These are phyloP conservation scores for Meghimatium bilineatum DNA, from an alignment of 2,888 invertebrate genomes.

Conservation along the genomic window DNA sequence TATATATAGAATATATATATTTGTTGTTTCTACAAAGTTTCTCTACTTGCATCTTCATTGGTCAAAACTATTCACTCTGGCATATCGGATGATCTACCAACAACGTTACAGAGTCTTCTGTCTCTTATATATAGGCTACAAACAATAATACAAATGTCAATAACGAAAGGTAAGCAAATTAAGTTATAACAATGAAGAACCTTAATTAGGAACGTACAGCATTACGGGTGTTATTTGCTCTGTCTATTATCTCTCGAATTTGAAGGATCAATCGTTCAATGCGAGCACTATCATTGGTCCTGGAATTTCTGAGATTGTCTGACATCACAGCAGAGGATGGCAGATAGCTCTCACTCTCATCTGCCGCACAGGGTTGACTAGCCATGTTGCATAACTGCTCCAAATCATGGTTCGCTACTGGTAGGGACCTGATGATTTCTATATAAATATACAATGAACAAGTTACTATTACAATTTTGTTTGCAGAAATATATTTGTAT, in stretches of 20 bases:
- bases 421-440: background rate
- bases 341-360: background rate
- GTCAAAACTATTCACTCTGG: no score
- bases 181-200: background rate
- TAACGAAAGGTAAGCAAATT: background rate
- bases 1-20: no score
- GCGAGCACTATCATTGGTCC: background rate
- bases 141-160: background rate
- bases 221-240: background rate
- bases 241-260: background rate
- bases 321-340: background rate
- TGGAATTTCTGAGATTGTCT: background rate
- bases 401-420: background rate
- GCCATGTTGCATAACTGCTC: background rate
- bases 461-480: background rate
- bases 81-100: no score
- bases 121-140: background rate
- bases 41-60: background rate
- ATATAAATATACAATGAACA: no score
- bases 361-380: slow-evolving; percentile 2
- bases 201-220: background rate
- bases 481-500: background rate
- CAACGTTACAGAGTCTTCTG: no score
- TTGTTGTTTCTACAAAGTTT: no score
- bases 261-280: background rate